Conservation (phyloP, 1,140 invertebrate species). For the Drosophila serrata region DNA sequence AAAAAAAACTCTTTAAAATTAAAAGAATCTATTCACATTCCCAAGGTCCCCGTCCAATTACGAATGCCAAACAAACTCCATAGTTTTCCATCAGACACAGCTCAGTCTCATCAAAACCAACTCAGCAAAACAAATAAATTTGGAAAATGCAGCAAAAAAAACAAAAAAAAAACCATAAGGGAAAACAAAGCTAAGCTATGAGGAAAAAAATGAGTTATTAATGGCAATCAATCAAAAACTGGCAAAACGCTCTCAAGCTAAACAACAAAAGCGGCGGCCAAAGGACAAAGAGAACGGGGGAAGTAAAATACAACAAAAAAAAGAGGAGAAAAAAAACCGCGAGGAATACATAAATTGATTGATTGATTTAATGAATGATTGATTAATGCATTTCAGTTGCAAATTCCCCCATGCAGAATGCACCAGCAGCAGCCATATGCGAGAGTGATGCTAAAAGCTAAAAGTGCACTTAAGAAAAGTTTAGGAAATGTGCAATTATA, state of each 20-base stretch:
- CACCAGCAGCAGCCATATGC: slow-evolving; percentile 36
- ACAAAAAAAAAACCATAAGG: slow-evolving; percentile 36
- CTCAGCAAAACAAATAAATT: slow-evolving; percentile 74
- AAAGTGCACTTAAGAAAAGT: slow-evolving; percentile 13
- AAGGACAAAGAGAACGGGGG: slow-evolving; percentile 28
- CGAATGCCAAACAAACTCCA: slow-evolving; percentile 12
- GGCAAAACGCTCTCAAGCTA: slow-evolving; percentile 59
- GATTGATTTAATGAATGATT: slow-evolving; percentile 84
- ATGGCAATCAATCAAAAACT: slow-evolving; percentile 79
- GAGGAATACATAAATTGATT: slow-evolving; percentile 80
- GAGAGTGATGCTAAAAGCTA: slow-evolving; percentile 20
- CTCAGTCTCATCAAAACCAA: slow-evolving; percentile 45
- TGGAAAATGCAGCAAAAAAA: slow-evolving; percentile 33
- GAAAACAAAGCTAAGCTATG: slow-evolving; percentile 43
- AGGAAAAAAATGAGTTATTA: slow-evolving; percentile 77
- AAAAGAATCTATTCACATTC: slow-evolving; percentile 14
- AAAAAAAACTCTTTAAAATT: not conserved
- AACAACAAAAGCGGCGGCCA: slow-evolving; percentile 26
- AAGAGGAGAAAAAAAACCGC: slow-evolving; percentile 53
- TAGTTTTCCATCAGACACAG: slow-evolving; percentile 32
- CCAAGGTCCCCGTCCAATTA: slow-evolving; percentile 53
- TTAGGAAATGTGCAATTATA: too few species aligned
- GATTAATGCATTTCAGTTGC: slow-evolving; percentile 83
- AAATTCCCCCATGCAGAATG: slow-evolving; percentile 81
- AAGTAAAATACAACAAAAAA: slow-evolving; percentile 39